A percentile compares a stretch with the other conserved stretches of the same genome.
phyloP scores from a whole-genome alignment of 2,113 vertebrate species.

The Podarcis cretensis region DNA sequence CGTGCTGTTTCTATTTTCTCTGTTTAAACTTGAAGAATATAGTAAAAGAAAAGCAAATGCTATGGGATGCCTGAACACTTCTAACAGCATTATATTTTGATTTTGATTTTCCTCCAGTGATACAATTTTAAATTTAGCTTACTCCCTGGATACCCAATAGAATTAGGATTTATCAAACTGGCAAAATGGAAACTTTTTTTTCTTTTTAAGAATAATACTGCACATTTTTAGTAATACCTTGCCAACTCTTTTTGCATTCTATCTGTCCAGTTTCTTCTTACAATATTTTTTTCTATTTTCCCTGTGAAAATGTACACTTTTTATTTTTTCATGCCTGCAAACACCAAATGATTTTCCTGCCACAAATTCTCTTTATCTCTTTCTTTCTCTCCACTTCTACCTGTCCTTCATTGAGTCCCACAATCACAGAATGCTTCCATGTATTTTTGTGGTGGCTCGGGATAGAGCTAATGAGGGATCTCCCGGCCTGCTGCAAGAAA shows the following conservation, averaged over 20 bases:
- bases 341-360: constrained; percentile 12
- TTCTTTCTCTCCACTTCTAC: constrained; percentile 51
- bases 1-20: constrained; percentile 70
- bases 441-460: constrained; percentile 53
- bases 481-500: constrained; percentile 53
- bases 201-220: background rate
- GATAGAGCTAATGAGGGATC: constrained; percentile 25
- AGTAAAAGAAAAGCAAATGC: constrained; percentile 13
- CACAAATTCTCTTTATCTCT: constrained; percentile 43
- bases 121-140: constrained; percentile 22
- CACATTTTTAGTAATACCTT: constrained; percentile 5
- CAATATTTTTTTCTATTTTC: constrained; percentile 13
- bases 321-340: constrained; percentile 34
- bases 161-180: constrained; percentile 14
- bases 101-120: constrained; percentile 54
- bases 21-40: constrained; percentile 41
- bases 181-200: constrained; percentile 13
- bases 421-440: constrained; percentile 31
- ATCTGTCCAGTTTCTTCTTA: constrained; percentile 36
- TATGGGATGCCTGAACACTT: constrained; percentile 52
- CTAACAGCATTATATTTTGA: constrained; percentile 28
- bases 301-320: constrained; percentile 16
- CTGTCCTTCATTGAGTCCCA: constrained; percentile 42
- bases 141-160: background rate
- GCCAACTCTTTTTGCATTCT: constrained; percentile 35